These are phyloP conservation scores for Rugalucina vietnamica DNA, from an alignment of 2,888 invertebrate genomes.

Conservation along the genomic window DNA sequence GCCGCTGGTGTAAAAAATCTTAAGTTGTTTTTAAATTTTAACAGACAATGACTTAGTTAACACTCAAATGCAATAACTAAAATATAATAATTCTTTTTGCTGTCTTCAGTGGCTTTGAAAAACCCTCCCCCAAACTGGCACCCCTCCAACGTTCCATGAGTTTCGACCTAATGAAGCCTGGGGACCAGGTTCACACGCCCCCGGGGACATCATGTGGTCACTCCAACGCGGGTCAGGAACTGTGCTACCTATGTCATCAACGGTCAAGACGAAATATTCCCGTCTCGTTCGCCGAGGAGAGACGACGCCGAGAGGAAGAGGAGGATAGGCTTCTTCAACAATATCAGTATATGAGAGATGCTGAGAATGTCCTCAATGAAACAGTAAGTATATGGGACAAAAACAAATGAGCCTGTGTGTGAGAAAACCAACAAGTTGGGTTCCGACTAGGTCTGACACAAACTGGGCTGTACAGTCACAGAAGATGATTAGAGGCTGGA, in stretches of 20 bases:
- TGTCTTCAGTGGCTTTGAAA: slow-evolving; percentile 36
- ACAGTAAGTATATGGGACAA: too few species aligned
- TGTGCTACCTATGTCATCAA: slow-evolving; percentile 84
- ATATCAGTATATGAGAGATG: slow-evolving; percentile 83
- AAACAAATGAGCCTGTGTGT: too few species aligned
- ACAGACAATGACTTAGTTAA: too few species aligned
- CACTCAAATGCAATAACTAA: too few species aligned
- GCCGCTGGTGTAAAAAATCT: too few species aligned
- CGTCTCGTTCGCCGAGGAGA: slow-evolving; percentile 82
- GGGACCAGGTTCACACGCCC: slow-evolving; percentile 53
- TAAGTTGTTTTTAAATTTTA: too few species aligned
- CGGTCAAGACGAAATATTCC: slow-evolving; percentile 82
- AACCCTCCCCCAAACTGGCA: slow-evolving; percentile 62
- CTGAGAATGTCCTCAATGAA: slow-evolving; percentile 80
- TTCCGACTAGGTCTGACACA: too few species aligned
- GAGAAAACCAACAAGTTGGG: too few species aligned
- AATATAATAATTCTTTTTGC: too few species aligned
- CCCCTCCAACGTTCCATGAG: slow-evolving; percentile 74
- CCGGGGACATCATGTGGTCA: slow-evolving; percentile 79
- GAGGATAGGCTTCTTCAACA: slow-evolving; percentile 82
- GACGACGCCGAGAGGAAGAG: slow-evolving; percentile 78
- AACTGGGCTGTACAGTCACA: too few species aligned
- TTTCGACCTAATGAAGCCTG: slow-evolving; percentile 64
- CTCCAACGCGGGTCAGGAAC: slow-evolving; percentile 83
- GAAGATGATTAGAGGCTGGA: too few species aligned